phyloP scores from a whole-genome alignment of 1,140 invertebrate species.

The Amyelois transitella region DNA sequence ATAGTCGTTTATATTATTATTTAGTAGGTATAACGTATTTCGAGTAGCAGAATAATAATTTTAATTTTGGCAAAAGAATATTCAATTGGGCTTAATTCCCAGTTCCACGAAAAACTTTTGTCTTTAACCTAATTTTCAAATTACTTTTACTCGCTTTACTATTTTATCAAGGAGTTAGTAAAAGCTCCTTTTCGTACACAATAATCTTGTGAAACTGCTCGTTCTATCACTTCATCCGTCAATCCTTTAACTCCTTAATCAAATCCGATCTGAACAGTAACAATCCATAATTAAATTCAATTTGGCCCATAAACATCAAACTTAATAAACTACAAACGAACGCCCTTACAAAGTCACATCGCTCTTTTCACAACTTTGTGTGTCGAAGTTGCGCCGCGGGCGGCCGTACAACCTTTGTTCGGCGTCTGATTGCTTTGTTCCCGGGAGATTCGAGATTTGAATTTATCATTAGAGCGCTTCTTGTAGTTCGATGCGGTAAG shows the following conservation, averaged over 20 bases:
- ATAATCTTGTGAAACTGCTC: background rate
- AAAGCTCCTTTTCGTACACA: too few relatives aligned
- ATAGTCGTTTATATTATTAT: too few relatives aligned
- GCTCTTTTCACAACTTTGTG: slow-evolving; percentile 33
- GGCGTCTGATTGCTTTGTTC: slow-evolving; percentile 56
- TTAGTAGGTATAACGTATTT: too few relatives aligned
- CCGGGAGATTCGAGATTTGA: slow-evolving; percentile 49
- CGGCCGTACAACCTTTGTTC: slow-evolving; percentile 40
- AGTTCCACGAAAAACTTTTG: too few relatives aligned
- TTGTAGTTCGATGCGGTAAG: slow-evolving; percentile 27
- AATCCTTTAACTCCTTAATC: background rate
- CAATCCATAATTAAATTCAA: slow-evolving; percentile 1
- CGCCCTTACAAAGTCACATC: slow-evolving; percentile 14
- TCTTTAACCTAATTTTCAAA: too few relatives aligned
- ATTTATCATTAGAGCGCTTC: slow-evolving; percentile 60
- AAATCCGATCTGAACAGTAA: background rate
- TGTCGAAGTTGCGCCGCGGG: slow-evolving; percentile 20
- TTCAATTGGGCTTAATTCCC: too few relatives aligned
- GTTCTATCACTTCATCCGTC: background rate
- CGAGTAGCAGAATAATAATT: too few relatives aligned
- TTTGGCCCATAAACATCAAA: slow-evolving; percentile 9
- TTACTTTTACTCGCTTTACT: too few relatives aligned
- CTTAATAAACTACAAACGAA: slow-evolving; percentile 16
- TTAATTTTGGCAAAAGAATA: too few relatives aligned
- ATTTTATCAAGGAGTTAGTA: too few relatives aligned